Evolutionary conservation across 2,113 vertebrate species (phyloP).

Genomic region (Hepsetus odoe): DNA sequence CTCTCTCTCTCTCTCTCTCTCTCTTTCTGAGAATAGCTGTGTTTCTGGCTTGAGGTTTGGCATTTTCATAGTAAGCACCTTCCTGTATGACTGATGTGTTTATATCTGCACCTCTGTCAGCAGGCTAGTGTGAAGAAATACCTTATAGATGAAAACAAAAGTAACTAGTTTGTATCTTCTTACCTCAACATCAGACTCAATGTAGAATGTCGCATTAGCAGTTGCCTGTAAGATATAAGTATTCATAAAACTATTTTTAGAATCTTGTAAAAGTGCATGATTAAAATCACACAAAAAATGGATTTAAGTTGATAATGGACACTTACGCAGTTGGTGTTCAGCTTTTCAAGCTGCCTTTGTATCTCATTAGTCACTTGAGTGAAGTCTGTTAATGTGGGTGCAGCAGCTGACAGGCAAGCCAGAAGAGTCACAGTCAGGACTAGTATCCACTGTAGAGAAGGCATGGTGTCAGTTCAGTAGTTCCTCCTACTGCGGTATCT

Average conservation of each 20-base stretch:
- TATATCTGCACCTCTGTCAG: not conserved
- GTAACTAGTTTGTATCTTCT: not conserved
- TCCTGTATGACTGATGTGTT: slow-evolving; percentile 29
- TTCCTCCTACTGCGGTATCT: slow-evolving; percentile 41
- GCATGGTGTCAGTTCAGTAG: slow-evolving; percentile 35
- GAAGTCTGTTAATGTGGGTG: not conserved
- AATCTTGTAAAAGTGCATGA: not conserved
- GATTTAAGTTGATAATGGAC: not conserved
- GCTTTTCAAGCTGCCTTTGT: rapidly evolving
- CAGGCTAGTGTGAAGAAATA: not conserved
- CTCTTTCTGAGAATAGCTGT: slow-evolving; percentile 6
- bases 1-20: not conserved
- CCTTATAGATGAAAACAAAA: not conserved
- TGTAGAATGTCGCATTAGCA: not conserved
- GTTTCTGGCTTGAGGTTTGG: slow-evolving; percentile 41
- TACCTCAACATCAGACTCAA: not conserved
- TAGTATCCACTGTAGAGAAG: slow-evolving; percentile 36
- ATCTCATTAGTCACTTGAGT: rapidly evolving
- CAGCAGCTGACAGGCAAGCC: not conserved
- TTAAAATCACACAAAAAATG: not conserved
- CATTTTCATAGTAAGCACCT: slow-evolving; percentile 33
- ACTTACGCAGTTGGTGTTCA: slow-evolving; percentile 12
- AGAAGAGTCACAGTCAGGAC: slow-evolving; percentile 5
- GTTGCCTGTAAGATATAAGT: not conserved
- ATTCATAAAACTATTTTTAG: not conserved